Percentiles rank a stretch among this genome's conserved stretches.
phyloP scores from a whole-genome alignment of 2,113 vertebrate genomes.

The Centropus unirufus region DNA sequence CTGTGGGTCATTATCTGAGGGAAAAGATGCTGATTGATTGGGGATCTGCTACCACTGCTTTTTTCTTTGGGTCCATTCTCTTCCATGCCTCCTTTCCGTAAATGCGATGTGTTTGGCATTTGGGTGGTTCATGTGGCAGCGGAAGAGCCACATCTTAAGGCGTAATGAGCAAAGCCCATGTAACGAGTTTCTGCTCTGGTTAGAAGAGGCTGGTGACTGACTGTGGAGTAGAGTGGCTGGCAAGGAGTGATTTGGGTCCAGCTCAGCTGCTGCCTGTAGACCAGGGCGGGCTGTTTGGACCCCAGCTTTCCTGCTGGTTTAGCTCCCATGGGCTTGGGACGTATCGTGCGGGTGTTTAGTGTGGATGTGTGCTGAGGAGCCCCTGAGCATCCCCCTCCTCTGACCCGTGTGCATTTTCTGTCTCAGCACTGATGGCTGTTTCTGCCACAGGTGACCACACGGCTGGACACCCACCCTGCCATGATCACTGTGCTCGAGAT shows the following conservation, averaged over 20 bases:
- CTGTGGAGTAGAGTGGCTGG: neutral
- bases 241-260: neutral
- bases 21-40: neutral
- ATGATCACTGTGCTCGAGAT: slow-evolving; percentile 99
- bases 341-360: fast-evolving
- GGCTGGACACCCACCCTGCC: slow-evolving; percentile 93
- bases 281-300: neutral
- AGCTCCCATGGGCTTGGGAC: neutral
- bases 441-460: slow-evolving; percentile 84
- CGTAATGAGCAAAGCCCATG: neutral
- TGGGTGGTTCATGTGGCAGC: neutral
- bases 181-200: neutral
- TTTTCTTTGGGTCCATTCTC: neutral
- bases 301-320: neutral
- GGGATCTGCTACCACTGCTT: neutral
- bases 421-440: neutral
- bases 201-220: neutral
- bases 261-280: neutral
- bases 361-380: neutral
- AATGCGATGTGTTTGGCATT: neutral
- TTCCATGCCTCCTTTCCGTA: neutral
- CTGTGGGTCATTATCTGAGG: fast-evolving
- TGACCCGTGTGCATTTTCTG: fast-evolving
- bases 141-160: neutral
- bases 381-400: neutral